Percentiles rank a stretch among this genome's conserved stretches.
Conservation (phyloP, 2,888 invertebrate genomes). For the Megamerina dolium region DNA sequence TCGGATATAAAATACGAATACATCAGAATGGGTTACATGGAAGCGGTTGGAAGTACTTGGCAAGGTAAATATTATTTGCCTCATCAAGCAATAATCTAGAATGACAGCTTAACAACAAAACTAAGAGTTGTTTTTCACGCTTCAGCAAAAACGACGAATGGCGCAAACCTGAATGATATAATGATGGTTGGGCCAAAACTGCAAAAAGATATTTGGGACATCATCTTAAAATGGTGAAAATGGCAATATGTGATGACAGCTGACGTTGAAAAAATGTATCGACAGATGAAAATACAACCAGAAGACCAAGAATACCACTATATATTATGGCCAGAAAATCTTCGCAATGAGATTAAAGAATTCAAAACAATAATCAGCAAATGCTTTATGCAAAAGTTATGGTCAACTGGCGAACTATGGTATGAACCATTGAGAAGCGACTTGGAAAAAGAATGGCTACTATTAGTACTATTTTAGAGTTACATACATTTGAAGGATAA, state of each 20-base stretch:
- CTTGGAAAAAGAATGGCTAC: no score
- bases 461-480: no score
- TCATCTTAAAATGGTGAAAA: conserved; percentile 17
- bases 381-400: no score
- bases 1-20: conserved; percentile 4
- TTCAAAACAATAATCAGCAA: conserved; percentile 17
- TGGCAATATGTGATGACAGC: conserved; percentile 23
- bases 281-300: conserved; percentile 24
- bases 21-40: conserved; percentile 7
- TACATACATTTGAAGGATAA: no score
- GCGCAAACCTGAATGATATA: conserved; percentile 26
- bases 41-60: neutral
- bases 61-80: conserved; percentile 13
- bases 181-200: conserved; percentile 28
- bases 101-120: conserved; percentile 15
- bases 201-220: conserved; percentile 24
- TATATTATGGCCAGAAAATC: conserved; percentile 24
- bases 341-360: conserved; percentile 3
- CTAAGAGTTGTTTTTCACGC: no score
- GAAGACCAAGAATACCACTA: conserved; percentile 22
- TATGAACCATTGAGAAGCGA: no score
- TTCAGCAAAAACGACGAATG: conserved; percentile 19
- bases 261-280: conserved; percentile 34
- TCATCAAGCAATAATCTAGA: conserved; percentile 12
- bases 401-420: no score